These are phyloP conservation scores for Lathronympha strigana DNA, from an alignment of 2,888 invertebrate species.

Conservation along the genomic window DNA sequence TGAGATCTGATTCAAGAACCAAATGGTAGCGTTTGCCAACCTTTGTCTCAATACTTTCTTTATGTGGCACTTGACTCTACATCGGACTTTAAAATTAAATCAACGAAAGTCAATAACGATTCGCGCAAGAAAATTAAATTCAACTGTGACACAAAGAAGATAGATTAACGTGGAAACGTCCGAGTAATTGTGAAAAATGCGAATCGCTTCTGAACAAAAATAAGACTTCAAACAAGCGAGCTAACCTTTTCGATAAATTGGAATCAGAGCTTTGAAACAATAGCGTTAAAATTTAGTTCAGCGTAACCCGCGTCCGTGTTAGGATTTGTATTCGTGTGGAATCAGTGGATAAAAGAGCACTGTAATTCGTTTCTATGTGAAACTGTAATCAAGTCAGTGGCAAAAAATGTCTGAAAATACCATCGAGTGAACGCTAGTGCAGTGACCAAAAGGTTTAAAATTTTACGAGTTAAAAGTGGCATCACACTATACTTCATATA, in stretches of 20 bases:
- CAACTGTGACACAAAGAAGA: constrained; percentile 75
- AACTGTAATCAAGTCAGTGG: constrained; percentile 35
- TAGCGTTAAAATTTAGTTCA: constrained; percentile 2
- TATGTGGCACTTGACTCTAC: constrained; percentile 18
- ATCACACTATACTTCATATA: background rate
- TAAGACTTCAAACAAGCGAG: constrained; percentile 59
- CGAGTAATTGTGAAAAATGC: constrained; percentile 82
- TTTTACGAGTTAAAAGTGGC: background rate
- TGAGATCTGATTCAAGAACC: too few species aligned
- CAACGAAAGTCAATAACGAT: constrained; percentile 66
- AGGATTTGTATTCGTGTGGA: constrained; percentile 34
- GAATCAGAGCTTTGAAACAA: constrained; percentile 52
- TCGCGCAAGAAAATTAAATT: constrained; percentile 74
- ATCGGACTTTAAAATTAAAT: constrained; percentile 45
- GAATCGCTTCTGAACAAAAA: constrained; percentile 66
- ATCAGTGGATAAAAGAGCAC: constrained; percentile 23
- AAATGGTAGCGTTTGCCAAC: too few species aligned
- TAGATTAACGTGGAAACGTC: constrained; percentile 78
- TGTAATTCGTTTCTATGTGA: constrained; percentile 30
- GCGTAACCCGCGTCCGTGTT: constrained; percentile 11
- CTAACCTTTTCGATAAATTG: constrained; percentile 47
- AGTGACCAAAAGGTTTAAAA: background rate
- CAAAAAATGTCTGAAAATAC: constrained; percentile 15
- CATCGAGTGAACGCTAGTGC: background rate
- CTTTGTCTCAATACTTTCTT: background rate